Base-by-base conservation (phyloP, 2,888 invertebrate species). In the Cylindroiulus punctatus region DNA sequence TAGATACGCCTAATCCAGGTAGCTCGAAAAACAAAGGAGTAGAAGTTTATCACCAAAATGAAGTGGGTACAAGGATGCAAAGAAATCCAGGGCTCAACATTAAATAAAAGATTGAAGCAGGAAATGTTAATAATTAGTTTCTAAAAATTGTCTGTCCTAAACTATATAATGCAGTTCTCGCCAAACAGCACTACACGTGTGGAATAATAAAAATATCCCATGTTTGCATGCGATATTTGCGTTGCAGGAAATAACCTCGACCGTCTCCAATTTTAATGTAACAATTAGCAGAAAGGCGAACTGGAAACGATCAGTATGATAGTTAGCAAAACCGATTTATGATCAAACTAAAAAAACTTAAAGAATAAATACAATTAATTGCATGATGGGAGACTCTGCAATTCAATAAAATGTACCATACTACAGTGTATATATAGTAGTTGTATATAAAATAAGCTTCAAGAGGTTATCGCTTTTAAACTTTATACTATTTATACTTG, bases 11-110 rank as follows among this genome's bases (percentile, higher is more conserved):
- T 52, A 17, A 12, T 52, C 52, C 19, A 57, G 57, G 57, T 57
- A 57, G 19, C n/a, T 19, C 57, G n/a, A 57, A 57, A 57, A 19
- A 57, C 57, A 57, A 57, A 57, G 57, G 57, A n/a, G 57, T 57
- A 57, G 4, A 36, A 19, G 14, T 57, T 57, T 57, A 57, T 57
- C 57, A n/a, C n/a, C 57, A n/a, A 57, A n/a, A 57, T 19, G 47
- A 57, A 57, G 57, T 57, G 57, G n/a, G 57, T 57, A 57, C 57
- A 57, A 57, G 57, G 57, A 57, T 57, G 57, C n/a, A 57, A 57
- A 57, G n/a, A 19, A 57, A 57, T 57, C 57, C 57, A n/a, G 57
- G 57, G 57, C 57, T 8, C 57, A 57, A 8, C n/a, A 4, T 57
- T 19, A 57, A 57, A 57, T 57, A 57, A 57, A 57, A 57, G n/a